Conservation (phyloP, 2,888 invertebrate species). For the Emmelina monodactyla region DNA sequence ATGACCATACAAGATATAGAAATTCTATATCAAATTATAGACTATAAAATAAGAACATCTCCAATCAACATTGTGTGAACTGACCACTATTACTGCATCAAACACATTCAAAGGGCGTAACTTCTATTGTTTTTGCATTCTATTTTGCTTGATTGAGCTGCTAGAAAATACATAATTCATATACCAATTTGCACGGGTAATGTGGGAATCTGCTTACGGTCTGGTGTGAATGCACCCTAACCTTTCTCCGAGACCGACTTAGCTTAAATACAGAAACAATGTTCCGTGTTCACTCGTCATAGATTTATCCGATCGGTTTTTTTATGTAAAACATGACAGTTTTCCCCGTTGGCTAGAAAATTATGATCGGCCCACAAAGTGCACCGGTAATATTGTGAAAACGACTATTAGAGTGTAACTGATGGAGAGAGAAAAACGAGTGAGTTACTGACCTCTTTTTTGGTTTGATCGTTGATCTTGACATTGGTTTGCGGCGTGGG, state of each 20-base stretch:
- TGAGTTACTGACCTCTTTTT: slow-evolving; percentile 64
- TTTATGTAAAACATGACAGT: slow-evolving; percentile 24
- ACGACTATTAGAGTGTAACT: slow-evolving; percentile 51
- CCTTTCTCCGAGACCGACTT: slow-evolving; percentile 44
- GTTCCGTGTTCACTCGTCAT: too few relatives aligned
- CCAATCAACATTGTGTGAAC: neutral
- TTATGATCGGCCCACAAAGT: slow-evolving; percentile 20
- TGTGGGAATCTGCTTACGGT: slow-evolving; percentile 37
- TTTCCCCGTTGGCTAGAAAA: slow-evolving; percentile 27
- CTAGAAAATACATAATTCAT: slow-evolving; percentile 41
- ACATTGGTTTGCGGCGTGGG: slow-evolving; percentile 55
- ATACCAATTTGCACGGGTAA: slow-evolving; percentile 38
- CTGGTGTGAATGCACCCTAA: slow-evolving; percentile 30
- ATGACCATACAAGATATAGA: neutral
- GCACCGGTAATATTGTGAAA: slow-evolving; percentile 16
- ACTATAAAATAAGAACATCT: neutral
- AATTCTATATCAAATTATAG: neutral
- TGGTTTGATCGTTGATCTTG: slow-evolving; percentile 62
- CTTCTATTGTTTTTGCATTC: slow-evolving; percentile 27
- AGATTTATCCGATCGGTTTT: too few relatives aligned
- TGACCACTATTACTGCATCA: neutral
- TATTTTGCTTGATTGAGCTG: slow-evolving; percentile 32
- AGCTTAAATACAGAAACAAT: too few relatives aligned
- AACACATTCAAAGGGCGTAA: slow-evolving; percentile 25
- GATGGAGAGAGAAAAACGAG: slow-evolving; percentile 37